These are phyloP conservation scores for Nephotettix cincticeps DNA, from an alignment of 1,140 invertebrate species.

Conservation along the genomic window DNA sequence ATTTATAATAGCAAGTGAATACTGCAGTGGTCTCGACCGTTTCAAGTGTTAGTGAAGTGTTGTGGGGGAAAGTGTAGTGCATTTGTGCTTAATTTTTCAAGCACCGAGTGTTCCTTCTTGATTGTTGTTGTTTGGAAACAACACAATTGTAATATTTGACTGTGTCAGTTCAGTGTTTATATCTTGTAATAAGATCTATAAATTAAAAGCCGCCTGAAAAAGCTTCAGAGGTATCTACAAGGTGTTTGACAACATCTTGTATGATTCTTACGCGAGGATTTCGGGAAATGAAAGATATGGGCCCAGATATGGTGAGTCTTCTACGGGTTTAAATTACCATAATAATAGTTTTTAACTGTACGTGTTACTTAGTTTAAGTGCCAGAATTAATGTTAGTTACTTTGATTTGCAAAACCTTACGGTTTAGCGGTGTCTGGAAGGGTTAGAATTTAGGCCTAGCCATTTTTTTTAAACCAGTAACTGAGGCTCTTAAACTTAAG, in stretches of 20 bases:
- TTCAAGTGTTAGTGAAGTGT: constrained; percentile 3
- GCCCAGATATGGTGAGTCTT: constrained; percentile 66
- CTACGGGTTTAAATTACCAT: too few relatives aligned
- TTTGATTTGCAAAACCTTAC: too few relatives aligned
- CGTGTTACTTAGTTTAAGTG: too few relatives aligned
- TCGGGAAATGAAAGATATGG: constrained; percentile 68
- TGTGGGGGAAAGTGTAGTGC: constrained; percentile 11
- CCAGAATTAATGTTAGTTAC: too few relatives aligned
- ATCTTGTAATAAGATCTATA: not conserved
- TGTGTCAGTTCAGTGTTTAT: constrained; percentile 1
- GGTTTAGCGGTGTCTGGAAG: too few relatives aligned
- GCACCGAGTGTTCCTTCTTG: not conserved
- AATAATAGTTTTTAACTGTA: too few relatives aligned
- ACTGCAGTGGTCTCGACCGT: not conserved
- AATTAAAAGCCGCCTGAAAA: not conserved
- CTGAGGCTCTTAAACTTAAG: too few relatives aligned
- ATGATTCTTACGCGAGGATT: constrained; percentile 32
- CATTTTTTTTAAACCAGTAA: too few relatives aligned
- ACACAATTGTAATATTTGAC: not conserved
- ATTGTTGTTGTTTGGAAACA: constrained; percentile 8
- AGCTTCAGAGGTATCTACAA: not conserved
- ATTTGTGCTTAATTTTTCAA: not conserved
- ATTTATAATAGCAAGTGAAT: constrained; percentile 24
- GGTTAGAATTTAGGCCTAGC: too few relatives aligned
- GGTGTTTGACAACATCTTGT: constrained; percentile 14